Base-by-base conservation (phyloP, 1,140 invertebrate genomes). In the Chlorops oryzae region DNA sequence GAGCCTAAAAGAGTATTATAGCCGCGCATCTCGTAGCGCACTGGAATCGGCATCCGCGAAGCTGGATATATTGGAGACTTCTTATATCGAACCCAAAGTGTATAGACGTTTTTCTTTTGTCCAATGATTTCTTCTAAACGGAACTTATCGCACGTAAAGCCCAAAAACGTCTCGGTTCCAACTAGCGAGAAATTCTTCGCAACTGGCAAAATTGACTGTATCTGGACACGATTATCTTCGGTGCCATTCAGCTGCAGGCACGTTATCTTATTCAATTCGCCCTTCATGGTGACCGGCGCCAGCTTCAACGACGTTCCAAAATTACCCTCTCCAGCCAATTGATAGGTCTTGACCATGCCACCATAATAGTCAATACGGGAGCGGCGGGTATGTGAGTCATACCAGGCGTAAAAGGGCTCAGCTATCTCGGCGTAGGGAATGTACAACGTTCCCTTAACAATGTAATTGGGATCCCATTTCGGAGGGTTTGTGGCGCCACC, bases 341-440 rank as follows among this genome's bases (percentile, higher is more conserved):
- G 90, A 65, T 88, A 90, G 0, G 90, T 95, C 72, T 91, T 87
- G 1, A 91, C 88, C 84, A 93, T 89, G 20, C 88, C 88, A 59
- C 88, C 88, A 77, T 97, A 98, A 63, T 96, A 98, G 74, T 97
- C 93, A 55, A 97, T 92, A 50, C 94, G 80, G 43, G 90, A 94
- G 40, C 77, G 78, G 48, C 82, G 83, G 53, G 80, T 80, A 12
- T 77, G 74, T 4, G 73, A 77, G 76, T 96, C 90, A 50, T 73
- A 94, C 83, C 87, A 96, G 15, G 89, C 90, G 63, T 82, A 84
- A 68, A 97, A 94, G 4, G 92, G 91, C 70, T 91, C 88, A 12
- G 75, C 74, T 37, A 97, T 85, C 76, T 96, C 93, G 10, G 93
- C 92, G 79, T 96, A 98, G 0, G 94, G 94, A 53, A 97, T 88